Evolutionary conservation across 2,888 invertebrate species (phyloP).

Genomic region (Macrosiphum euphorbiae): DNA sequence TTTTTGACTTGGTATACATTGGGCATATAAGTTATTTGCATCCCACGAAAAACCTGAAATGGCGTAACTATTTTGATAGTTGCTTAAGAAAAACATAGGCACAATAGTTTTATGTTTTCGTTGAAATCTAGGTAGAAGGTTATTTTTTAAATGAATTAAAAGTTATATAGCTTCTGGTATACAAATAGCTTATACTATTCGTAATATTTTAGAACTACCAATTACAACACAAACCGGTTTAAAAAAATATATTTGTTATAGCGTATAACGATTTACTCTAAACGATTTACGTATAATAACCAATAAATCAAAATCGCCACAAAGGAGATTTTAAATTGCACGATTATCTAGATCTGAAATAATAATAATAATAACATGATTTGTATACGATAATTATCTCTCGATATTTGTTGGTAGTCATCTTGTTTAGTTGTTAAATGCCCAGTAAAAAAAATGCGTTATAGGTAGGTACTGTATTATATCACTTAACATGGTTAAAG

Average conservation of each 20-base stretch:
- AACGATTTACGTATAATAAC: slow-evolving; percentile 20
- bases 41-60: background rate
- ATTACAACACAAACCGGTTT: slow-evolving; percentile 37
- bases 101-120: background rate
- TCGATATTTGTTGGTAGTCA: background rate
- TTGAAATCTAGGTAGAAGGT: slow-evolving; percentile 12
- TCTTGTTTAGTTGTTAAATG: background rate
- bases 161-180: background rate
- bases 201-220: slow-evolving; percentile 9
- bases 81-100: background rate
- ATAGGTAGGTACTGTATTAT: background rate
- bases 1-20: background rate
- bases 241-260: slow-evolving; percentile 7
- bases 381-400: background rate
- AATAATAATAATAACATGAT: background rate
- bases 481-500: background rate
- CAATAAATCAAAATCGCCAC: slow-evolving; percentile 36
- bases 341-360: slow-evolving; percentile 24
- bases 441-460: background rate
- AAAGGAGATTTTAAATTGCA: slow-evolving; percentile 43
- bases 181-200: background rate
- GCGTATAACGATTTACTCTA: background rate
- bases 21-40: background rate
- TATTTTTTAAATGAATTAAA: background rate
- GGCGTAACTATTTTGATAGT: background rate